Base-by-base conservation (phyloP, 2,113 vertebrate genomes). In the Lasiurus borealis region DNA sequence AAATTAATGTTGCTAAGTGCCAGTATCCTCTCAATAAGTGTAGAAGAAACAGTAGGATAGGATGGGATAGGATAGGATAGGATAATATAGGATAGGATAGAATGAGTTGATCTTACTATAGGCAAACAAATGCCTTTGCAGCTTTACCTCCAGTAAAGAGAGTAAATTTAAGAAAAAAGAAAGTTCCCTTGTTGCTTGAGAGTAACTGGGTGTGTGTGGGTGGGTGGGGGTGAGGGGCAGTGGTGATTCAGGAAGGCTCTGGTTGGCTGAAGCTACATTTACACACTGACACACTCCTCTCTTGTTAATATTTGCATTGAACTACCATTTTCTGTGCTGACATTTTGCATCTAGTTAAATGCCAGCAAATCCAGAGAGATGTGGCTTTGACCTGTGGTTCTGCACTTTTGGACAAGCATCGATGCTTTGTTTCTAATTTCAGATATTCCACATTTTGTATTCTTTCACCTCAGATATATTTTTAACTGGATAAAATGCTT, bases 281-380 rank as follows among this genome's bases (percentile, higher is more conserved):
- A 48, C 77, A 94, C 81, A 76, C 72, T 0, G 90, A 93, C 93
- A 92, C 54, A 46, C 84, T 94, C 76, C 40, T 93, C 81, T 87
- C 93, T 95, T 97, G 95, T 96, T 97, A 92, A 96, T 97, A 97
- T 97, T 97, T 97, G 97, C 95, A 88, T 85, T 96, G 87, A 96
- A 96, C 92, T 93, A 93, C 82, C 93, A 88, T 96, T 96, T 96
- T 94, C 92, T 31, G 80, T n/a, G 73, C 95, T 97, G 97, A 97
- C 97, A 97, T 97, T 97, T 97, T 96, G 95, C 96, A 97, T 94
- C 68, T 96, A 93, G 93, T 97, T 97, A 97, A 97, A 97, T 96
- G 97, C 96, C 95, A 94, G 94, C 90, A 95, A 93, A 96, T 94
- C 96, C 73, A 34, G 95, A 90, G 96, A 97, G 97, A 97, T 88